Conservation (phyloP, 2,888 invertebrate genomes). For the Drosophila melanosoma region DNA sequence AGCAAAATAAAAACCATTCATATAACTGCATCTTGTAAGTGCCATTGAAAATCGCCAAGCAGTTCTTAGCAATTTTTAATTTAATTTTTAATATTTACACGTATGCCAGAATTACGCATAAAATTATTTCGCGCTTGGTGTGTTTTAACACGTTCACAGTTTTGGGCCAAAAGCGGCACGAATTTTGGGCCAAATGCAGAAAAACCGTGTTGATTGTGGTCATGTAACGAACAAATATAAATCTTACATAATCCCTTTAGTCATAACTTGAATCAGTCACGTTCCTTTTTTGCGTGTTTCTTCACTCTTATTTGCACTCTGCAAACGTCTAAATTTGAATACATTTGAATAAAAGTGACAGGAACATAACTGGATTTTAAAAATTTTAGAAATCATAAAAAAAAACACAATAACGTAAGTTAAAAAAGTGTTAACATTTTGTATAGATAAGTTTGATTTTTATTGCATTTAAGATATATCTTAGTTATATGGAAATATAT, state of each 20-base stretch:
- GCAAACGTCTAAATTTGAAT: background rate
- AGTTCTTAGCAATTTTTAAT: constrained; percentile 3
- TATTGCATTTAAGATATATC: constrained; percentile 67
- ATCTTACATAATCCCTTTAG: constrained; percentile 26
- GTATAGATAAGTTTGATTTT: constrained; percentile 62
- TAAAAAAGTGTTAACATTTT: background rate
- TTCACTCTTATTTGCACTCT: background rate
- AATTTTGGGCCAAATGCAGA: constrained; percentile 32
- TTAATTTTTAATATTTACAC: constrained; percentile 53
- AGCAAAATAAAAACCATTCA: constrained; percentile 25
- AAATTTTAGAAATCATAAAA: background rate
- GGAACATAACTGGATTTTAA: background rate
- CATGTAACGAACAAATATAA: background rate
- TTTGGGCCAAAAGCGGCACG: constrained; percentile 36
- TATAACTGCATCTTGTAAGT: constrained; percentile 2
- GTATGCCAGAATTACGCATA: constrained; percentile 55
- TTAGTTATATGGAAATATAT: constrained; percentile 61
- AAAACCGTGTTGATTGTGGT: constrained; percentile 19
- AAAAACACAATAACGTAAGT: background rate
- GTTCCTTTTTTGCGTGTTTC: background rate
- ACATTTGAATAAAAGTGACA: background rate
- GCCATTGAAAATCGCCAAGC: constrained; percentile 12
- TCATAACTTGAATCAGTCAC: constrained; percentile 17
- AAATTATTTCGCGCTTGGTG: constrained; percentile 33
- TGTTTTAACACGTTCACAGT: constrained; percentile 51